Evolutionary conservation across 2,888 invertebrate genomes (phyloP), one percentile per base, ranked within the genome.

Genomic region (Epirrita christyi): DNA sequence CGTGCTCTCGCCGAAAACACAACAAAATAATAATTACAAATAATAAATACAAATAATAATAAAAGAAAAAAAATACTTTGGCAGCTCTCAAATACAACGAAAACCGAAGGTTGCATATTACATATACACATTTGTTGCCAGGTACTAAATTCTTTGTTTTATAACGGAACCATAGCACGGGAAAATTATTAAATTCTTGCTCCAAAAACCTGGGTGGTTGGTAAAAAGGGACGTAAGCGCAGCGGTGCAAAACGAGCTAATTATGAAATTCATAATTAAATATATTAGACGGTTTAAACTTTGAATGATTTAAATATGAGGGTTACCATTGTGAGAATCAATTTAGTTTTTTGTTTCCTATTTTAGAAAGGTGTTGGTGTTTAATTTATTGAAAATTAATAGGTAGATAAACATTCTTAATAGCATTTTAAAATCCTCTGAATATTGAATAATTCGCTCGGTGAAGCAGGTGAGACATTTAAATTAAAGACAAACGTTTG

Each of bases 261-360:
- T 88, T 87, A 85, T 83, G 74, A 83, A 84, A 81, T 82, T 83
- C 76, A 78, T 85, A 85, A 85, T 86, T 82, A 83, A 82, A 83
- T 84, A 75, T 83, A 83, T 81, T 76, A 67, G 58, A 58, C 53
- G 45, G 62, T 56, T 32, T 32, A 7, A 9, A 32, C 9, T 32
- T 59, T 57, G 61, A 55, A 47, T 62, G 46, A 52, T 59, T 61
- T 63, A 63, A 64, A 59, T n/a, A n/a, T 54, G 55, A 51, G 57
- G 63, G 57, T 34, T 21, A 53, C 48, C 41, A 57, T 63, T 57
- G 55, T 55, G 58, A 51, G 59, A 59, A 49, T 60, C 55, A 56
- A 59, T 63, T 62, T 49, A 50, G 14, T 53, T 62, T 59, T 63
- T 64, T 66, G 51, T 42, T 37, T 42, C 13, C 37, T 29, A 37